Evolutionary conservation across 1,140 invertebrate species (phyloP).

Genomic region (Gryllus bimaculatus): DNA sequence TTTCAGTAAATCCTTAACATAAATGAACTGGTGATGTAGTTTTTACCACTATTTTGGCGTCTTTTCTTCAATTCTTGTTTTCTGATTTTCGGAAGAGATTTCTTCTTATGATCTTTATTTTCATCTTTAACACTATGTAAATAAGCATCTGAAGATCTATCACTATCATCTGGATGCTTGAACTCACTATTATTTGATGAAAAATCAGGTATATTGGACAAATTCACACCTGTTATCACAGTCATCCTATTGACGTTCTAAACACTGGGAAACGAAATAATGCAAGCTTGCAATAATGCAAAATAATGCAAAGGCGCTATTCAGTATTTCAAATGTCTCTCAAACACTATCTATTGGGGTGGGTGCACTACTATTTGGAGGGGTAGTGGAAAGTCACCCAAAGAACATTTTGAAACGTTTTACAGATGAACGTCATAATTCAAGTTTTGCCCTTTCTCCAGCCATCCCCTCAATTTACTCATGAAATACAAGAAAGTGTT

Average conservation of each 20-base stretch:
- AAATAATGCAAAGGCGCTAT: not conserved
- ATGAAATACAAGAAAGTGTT: too few species aligned
- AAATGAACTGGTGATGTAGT: not conserved
- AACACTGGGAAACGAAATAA: not conserved
- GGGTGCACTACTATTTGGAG: not conserved
- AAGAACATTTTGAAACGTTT: not conserved
- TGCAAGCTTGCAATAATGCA: not conserved
- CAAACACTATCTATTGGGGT: not conserved
- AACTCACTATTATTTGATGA: not conserved
- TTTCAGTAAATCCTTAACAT: too few species aligned
- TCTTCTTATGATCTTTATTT: not conserved
- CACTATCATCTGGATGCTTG: not conserved
- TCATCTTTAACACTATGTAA: not conserved
- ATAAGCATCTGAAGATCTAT: not conserved
- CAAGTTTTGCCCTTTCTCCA: not conserved
- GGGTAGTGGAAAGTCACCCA: not conserved
- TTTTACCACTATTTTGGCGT: not conserved
- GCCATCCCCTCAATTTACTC: not conserved
- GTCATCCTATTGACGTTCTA: not conserved
- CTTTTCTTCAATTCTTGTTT: not conserved
- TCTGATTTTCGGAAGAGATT: not conserved
- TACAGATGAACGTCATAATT: not conserved
- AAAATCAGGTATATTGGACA: not conserved
- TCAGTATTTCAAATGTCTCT: not conserved
- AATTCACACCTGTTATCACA: not conserved